These are phyloP conservation scores for Vollenhovia emeryi DNA, from an alignment of 1,140 invertebrate species.

Conservation along the genomic window DNA sequence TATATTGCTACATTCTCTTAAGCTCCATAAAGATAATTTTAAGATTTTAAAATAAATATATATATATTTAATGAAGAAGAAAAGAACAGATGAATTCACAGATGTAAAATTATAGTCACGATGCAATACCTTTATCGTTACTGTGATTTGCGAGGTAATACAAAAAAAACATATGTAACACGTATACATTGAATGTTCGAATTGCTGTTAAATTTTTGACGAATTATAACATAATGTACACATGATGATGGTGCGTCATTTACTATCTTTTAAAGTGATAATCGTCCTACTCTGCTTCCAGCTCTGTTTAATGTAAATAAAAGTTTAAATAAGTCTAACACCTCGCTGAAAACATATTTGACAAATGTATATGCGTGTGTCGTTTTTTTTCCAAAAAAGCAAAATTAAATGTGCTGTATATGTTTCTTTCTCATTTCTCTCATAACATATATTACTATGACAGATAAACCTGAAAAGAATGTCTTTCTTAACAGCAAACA, in stretches of 20 bases:
- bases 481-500: neutral
- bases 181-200: constrained; percentile 45
- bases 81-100: constrained; percentile 3
- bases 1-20: constrained; percentile 33
- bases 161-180: constrained; percentile 25
- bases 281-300: constrained; percentile 41
- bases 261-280: constrained; percentile 39
- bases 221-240: constrained; percentile 49
- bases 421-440: neutral
- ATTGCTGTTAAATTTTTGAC: constrained; percentile 55
- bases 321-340: constrained; percentile 9
- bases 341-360: neutral
- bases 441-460: neutral
- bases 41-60: constrained; percentile 34
- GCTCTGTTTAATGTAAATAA: constrained; percentile 34
- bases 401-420: neutral
- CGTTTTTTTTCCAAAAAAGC: neutral
- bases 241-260: constrained; percentile 1
- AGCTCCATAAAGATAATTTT: constrained; percentile 33
- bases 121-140: constrained; percentile 28
- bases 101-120: constrained; percentile 15
- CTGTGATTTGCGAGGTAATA: constrained; percentile 40
- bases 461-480: neutral
- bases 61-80: constrained; percentile 15
- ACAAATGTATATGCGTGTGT: neutral